Base-by-base conservation (phyloP, 2,888 invertebrate species). In the Ormyrus nitidulus region DNA sequence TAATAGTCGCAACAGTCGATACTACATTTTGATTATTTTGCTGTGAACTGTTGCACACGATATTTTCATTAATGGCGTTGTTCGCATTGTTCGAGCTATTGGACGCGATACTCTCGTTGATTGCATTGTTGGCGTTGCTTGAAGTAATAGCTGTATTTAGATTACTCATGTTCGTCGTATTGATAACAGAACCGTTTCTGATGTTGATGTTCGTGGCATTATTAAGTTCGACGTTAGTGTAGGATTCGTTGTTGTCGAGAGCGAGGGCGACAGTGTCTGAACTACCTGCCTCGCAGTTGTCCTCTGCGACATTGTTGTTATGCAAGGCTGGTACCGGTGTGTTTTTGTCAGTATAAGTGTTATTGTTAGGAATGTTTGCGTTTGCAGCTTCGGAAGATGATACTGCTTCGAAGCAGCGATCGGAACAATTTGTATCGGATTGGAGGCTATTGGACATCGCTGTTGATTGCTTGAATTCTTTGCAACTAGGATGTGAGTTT, bases 131-230 rank as follows among this genome's bases (percentile, higher is more conserved):
- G 6, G 89, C 88, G 65, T 89, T 89, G 4, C 86, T 86, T 49
- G 88, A 87, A 62, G 87, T 89, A 10, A 89, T 89, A 62, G 89
- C 89, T 44, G 87, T 86, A 68, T 88, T 90, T 59, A 89, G 77
- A 82, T 85, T 89, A 46, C 85, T 86, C 86, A 89, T 89, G 70
- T 89, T 88, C 75, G 87, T 87, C 2, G 86, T 85, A 51, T 85
- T 88, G 9, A 84, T 84, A 19, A 83, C 85, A 5, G 88, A 87
- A 9, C 88, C 89, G 72, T 90, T 89, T 81, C 86, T 89, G 79
- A 90, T 90, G 83, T 89, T 90, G 82, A 90, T 90, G 83, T 90
- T 90, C 81, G 90, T 90, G 82, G 88, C 90, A 82, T 90, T 90
- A 78, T 90, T 90, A 78, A 90, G 85, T 75, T 90, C 90, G 81